Percentiles rank a stretch among this genome's conserved stretches.
These are phyloP conservation scores for Cossypha niveicapilla DNA, from an alignment of 2,797 vertebrate species.

Conservation along the genomic window DNA sequence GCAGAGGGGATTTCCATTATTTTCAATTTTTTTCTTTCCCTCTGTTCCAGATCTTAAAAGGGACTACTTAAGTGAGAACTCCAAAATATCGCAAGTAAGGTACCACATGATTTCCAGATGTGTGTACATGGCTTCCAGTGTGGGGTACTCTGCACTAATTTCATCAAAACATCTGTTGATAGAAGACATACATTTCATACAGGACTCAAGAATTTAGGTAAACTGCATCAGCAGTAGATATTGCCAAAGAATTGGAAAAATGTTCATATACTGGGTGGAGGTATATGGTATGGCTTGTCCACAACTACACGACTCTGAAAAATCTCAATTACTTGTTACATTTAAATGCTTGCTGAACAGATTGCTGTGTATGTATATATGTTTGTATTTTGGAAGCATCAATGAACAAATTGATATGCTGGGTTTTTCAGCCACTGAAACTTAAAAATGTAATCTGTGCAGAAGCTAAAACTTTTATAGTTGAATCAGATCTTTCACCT, in stretches of 20 bases:
- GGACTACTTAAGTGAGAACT: background rate
- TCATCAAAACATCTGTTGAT: background rate
- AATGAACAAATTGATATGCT: background rate
- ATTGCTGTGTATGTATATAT: accelerated
- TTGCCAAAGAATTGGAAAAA: background rate
- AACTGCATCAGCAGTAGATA: background rate
- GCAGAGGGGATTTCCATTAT: background rate
- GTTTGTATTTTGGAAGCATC: background rate
- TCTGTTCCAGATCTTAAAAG: background rate
- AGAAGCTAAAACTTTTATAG: background rate
- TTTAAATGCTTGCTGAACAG: background rate
- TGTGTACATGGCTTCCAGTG: background rate
- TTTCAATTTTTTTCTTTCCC: background rate
- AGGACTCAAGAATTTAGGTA: background rate
- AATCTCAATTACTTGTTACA: background rate
- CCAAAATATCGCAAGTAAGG: background rate
- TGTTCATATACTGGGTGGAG: background rate
- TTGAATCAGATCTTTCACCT: background rate
- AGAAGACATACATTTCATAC: background rate
- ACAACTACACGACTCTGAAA: background rate
- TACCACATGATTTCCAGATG: background rate
- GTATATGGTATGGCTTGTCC: background rate
- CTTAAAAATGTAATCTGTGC: background rate
- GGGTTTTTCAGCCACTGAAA: background rate
- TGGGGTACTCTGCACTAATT: background rate